phyloP scores from a whole-genome alignment of 2,797 vertebrate genomes.

The Thripadectes ignobilis region DNA sequence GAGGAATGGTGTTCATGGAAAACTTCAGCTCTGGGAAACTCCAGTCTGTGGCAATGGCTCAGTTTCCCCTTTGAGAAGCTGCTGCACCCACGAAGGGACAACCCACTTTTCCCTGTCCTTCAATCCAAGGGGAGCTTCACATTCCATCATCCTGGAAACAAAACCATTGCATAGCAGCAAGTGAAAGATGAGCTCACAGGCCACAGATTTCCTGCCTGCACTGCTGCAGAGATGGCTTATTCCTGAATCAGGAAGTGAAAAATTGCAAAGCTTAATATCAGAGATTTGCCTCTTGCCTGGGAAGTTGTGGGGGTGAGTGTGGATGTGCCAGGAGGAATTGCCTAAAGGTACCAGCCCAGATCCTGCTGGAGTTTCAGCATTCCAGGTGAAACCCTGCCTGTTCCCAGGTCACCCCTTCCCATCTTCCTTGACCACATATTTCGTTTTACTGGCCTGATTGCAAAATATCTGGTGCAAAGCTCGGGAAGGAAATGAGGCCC shows the following conservation, averaged over 20 bases:
- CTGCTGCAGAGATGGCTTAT: background rate
- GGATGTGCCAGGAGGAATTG: fast-evolving
- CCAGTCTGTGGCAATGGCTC: background rate
- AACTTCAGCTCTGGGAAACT: background rate
- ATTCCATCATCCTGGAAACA: background rate
- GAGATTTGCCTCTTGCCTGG: background rate
- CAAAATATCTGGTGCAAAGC: background rate
- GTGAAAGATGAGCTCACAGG: background rate
- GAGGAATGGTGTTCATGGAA: background rate
- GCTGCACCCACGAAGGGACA: background rate
- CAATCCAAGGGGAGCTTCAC: background rate
- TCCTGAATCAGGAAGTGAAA: background rate
- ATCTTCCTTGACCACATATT: background rate
- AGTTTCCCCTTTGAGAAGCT: background rate
- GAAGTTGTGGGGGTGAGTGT: background rate
- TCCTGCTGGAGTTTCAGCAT: fast-evolving
- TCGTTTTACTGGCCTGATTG: background rate
- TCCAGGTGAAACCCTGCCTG: background rate
- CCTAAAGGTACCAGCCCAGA: background rate
- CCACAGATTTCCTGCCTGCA: background rate
- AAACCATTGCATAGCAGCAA: background rate
- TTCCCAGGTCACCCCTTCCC: background rate
- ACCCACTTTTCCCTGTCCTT: background rate
- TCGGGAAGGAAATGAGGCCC: background rate
- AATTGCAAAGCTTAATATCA: background rate